Evolutionary conservation across 2,888 invertebrate species (phyloP).

Genomic region (Lasioglossum zephyrum): DNA sequence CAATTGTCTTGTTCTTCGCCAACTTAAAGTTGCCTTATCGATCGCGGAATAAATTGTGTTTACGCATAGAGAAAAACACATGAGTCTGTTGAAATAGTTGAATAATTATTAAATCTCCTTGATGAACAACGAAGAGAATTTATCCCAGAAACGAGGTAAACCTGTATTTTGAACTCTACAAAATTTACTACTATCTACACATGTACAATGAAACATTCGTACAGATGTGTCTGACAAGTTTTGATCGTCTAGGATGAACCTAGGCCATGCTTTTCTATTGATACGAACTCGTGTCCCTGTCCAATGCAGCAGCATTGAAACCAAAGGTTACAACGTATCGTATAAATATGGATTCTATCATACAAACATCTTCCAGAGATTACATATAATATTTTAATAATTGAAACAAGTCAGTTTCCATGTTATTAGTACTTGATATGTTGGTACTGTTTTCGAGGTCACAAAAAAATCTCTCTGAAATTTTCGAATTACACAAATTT

Average conservation of each 20-base stretch:
- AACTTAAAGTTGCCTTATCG: neutral
- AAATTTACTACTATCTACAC: neutral
- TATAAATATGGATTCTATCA: neutral
- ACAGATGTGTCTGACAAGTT: neutral
- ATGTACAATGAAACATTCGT: neutral
- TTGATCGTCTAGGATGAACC: neutral
- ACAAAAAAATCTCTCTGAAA: neutral
- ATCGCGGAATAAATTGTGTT: neutral
- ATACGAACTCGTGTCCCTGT: neutral
- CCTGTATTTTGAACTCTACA: neutral
- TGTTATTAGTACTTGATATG: neutral
- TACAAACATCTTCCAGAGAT: neutral
- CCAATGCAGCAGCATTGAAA: neutral
- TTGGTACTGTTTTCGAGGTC: neutral
- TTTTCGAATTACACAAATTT: neutral
- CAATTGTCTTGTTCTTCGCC: neutral
- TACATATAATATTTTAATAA: neutral
- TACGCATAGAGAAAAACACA: conserved; percentile 7
- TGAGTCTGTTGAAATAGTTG: conserved; percentile 7
- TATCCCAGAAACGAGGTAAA: neutral
- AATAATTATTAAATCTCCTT: conserved; percentile 7
- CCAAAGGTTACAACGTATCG: neutral
- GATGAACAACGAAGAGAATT: neutral
- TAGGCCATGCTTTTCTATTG: neutral
- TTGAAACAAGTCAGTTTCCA: too few relatives aligned